phyloP scores from a whole-genome alignment of 1,140 invertebrate genomes.

The Hypsibius dujardini region DNA sequence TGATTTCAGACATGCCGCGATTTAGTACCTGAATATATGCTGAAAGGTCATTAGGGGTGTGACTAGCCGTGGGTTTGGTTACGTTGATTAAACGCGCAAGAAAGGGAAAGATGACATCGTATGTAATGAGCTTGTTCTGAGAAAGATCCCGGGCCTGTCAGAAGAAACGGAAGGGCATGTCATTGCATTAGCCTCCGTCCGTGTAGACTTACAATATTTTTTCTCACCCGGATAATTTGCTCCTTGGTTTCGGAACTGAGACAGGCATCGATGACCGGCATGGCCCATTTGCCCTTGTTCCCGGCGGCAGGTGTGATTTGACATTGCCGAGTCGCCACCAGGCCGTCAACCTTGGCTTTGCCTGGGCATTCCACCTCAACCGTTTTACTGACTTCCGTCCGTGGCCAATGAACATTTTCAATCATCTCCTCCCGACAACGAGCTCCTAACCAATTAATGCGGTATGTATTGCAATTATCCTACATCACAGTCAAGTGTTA shows the following conservation, averaged over 20 bases:
- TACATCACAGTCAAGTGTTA: too few relatives aligned
- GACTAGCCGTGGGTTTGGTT: not conserved
- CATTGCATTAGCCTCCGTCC: too few relatives aligned
- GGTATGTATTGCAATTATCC: too few relatives aligned
- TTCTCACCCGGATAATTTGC: not conserved
- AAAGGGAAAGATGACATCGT: not conserved
- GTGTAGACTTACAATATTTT: too few relatives aligned
- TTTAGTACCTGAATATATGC: not conserved
- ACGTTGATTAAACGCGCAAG: not conserved
- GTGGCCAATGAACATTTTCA: not conserved
- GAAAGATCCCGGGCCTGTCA: not conserved
- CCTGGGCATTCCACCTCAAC: not conserved
- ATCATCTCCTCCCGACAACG: conserved; percentile 9
- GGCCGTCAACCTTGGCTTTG: not conserved
- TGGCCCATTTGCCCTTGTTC: conserved; percentile 1
- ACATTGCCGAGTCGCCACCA: not conserved
- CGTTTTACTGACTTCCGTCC: not conserved
- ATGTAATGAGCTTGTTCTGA: not conserved
- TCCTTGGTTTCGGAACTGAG: not conserved
- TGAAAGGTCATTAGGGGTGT: not conserved
- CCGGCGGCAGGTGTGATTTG: not conserved
- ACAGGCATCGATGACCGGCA: not conserved
- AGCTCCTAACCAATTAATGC: too few relatives aligned
- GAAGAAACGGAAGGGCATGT: not conserved
- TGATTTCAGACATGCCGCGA: too few relatives aligned